Percentiles rank a stretch among this genome's conserved stretches.
These are phyloP conservation scores for Thelaira solivaga DNA, from an alignment of 2,888 invertebrate genomes.

Conservation along the genomic window DNA sequence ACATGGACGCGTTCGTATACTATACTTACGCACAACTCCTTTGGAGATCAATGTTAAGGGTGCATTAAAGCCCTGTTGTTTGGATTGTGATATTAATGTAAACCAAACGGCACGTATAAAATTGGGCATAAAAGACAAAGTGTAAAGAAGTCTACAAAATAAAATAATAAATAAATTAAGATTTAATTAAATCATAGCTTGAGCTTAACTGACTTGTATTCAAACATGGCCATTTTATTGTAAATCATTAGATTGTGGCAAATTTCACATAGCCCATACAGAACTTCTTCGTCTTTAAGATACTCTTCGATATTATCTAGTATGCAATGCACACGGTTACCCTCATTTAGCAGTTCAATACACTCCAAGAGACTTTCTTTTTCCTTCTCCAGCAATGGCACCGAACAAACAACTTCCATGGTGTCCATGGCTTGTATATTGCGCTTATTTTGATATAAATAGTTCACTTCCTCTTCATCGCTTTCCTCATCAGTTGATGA, in stretches of 20 bases:
- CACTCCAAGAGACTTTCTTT: slow-evolving; percentile 72
- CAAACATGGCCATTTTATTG: slow-evolving; percentile 88
- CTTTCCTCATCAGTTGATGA: slow-evolving; percentile 68
- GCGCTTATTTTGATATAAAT: slow-evolving; percentile 63
- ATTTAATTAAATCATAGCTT: neutral
- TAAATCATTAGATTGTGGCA: slow-evolving; percentile 90
- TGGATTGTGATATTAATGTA: slow-evolving; percentile 75
- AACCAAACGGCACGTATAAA: slow-evolving; percentile 88
- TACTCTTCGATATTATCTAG: slow-evolving; percentile 76
- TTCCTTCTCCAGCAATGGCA: slow-evolving; percentile 69
- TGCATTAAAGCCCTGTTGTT: slow-evolving; percentile 75
- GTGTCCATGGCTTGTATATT: slow-evolving; percentile 64
- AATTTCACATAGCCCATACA: slow-evolving; percentile 85
- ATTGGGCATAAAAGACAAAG: slow-evolving; percentile 86
- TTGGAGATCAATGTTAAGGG: slow-evolving; percentile 76
- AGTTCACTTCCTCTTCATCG: slow-evolving; percentile 63
- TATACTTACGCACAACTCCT: slow-evolving; percentile 76
- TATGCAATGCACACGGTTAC: slow-evolving; percentile 78
- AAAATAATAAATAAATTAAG: neutral
- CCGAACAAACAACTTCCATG: neutral
- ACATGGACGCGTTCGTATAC: no score
- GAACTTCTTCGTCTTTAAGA: slow-evolving; percentile 78
- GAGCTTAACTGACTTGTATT: slow-evolving; percentile 83
- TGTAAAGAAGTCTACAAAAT: slow-evolving; percentile 82
- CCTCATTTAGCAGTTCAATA: slow-evolving; percentile 83